Percentiles rank a stretch among this genome's conserved stretches.
These are phyloP conservation scores for Rambutsinella grinnellia DNA, from an alignment of 2,888 invertebrate genomes.

Conservation along the genomic window DNA sequence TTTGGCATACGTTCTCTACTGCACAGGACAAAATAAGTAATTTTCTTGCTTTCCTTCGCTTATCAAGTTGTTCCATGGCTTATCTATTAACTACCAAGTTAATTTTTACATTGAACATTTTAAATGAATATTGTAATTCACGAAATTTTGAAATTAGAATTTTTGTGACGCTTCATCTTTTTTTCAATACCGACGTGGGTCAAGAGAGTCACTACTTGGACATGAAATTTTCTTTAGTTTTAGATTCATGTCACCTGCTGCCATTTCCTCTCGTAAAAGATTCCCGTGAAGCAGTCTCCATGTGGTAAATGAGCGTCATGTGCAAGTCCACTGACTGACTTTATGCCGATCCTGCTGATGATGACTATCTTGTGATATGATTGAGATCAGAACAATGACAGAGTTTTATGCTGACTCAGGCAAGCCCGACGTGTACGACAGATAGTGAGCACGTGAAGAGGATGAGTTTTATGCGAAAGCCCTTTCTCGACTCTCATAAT, in stretches of 20 bases:
- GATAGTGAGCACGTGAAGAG: no score
- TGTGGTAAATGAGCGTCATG: slow-evolving; percentile 33
- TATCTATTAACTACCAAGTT: no score
- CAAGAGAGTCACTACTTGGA: not conserved
- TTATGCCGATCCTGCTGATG: slow-evolving; percentile 5
- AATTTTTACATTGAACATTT: not conserved
- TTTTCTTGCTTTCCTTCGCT: no score
- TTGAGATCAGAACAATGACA: slow-evolving; percentile 37
- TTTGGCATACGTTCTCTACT: no score
- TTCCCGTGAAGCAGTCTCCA: slow-evolving; percentile 13
- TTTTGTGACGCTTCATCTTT: not conserved
- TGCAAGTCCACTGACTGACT: no score
- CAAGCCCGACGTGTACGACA: no score
- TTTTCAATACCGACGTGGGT: no score
- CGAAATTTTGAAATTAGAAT: not conserved
- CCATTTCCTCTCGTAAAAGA: slow-evolving; percentile 15
- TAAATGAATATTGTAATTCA: not conserved
- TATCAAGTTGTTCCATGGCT: no score
- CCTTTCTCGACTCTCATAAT: no score
- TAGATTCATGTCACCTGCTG: slow-evolving; percentile 54
- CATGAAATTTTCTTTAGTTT: slow-evolving; percentile 30
- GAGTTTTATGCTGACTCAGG: slow-evolving; percentile 30
- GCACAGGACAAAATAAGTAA: no score
- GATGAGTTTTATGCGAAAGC: no score
- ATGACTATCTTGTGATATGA: no score